Evolutionary conservation across 2,797 vertebrate species (phyloP).

Genomic region (Leontocebus nigricollis): DNA sequence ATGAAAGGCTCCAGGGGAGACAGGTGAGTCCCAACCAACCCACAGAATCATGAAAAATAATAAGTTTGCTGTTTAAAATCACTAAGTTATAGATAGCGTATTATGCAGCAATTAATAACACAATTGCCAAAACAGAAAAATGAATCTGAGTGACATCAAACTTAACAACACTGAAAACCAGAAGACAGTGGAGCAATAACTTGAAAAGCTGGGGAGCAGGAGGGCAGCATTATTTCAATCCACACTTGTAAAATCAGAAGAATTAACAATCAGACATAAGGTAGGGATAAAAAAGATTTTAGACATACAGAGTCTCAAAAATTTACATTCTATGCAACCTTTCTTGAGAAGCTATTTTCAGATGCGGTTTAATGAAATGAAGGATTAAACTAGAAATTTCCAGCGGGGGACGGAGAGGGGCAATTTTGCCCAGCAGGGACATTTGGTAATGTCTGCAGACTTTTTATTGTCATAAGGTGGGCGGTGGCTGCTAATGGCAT

Average conservation of each 20-base stretch:
- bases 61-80: not conserved
- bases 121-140: not conserved
- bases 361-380: not conserved
- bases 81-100: not conserved
- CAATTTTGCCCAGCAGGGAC: not conserved
- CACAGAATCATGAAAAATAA: not conserved
- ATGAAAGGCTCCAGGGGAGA: not conserved
- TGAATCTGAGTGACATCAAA: not conserved
- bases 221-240: not conserved
- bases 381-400: not conserved
- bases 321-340: not conserved
- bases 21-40: not conserved
- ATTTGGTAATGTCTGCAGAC: not conserved
- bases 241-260: not conserved
- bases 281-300: not conserved
- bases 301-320: not conserved
- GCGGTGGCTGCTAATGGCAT: not conserved
- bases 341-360: not conserved
- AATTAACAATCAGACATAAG: not conserved
- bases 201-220: not conserved
- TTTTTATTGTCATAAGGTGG: not conserved
- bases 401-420: rapidly evolving
- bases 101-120: not conserved
- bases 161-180: not conserved
- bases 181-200: not conserved